These are phyloP conservation scores for Silurus aristotelis DNA, from an alignment of 2,797 vertebrate species.

Conservation along the genomic window DNA sequence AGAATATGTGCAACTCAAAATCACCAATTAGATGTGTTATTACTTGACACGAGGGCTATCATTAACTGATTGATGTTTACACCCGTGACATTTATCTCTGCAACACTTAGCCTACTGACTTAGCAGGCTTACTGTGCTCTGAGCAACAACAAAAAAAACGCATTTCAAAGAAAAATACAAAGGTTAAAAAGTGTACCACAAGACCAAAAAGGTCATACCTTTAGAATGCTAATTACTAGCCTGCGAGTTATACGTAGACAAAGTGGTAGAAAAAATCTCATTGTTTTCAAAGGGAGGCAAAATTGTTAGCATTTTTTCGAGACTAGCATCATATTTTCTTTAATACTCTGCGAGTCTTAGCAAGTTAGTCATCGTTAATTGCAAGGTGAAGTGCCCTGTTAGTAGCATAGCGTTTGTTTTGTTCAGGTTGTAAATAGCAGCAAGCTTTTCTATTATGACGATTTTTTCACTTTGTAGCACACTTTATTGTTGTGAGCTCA, in stretches of 20 bases:
- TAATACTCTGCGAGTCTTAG: not conserved
- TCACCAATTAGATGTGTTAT: not conserved
- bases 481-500: no score
- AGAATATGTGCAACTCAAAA: not conserved
- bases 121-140: not conserved
- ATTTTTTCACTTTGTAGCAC: no score
- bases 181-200: not conserved
- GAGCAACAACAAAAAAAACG: not conserved
- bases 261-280: no score
- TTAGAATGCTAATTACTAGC: slow-evolving; percentile 7
- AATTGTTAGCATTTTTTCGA: not conserved
- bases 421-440: no score
- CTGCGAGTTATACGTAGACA: not conserved
- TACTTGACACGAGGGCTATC: not conserved
- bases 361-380: not conserved
- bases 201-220: not conserved
- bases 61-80: not conserved
- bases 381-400: not conserved
- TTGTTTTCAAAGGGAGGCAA: not conserved
- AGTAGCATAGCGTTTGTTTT: not conserved
- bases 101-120: not conserved
- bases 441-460: no score
- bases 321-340: not conserved
- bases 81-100: not conserved
- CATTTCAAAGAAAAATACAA: not conserved